These are phyloP conservation scores for Drosophila emarginata DNA, from an alignment of 2,888 invertebrate genomes.

Conservation along the genomic window DNA sequence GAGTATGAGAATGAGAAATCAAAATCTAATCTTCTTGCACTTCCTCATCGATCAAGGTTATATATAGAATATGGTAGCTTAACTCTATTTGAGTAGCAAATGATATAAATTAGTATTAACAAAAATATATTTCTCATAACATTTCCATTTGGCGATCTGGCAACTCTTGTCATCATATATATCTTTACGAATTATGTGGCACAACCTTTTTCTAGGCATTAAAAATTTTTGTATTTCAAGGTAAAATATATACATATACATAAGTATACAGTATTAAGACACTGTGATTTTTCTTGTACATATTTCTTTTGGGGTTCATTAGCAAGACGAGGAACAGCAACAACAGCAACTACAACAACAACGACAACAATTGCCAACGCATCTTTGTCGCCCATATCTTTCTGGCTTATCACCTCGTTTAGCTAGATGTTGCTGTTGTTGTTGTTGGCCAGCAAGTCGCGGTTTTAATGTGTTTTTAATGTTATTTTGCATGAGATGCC, in stretches of 20 bases:
- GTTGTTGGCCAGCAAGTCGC: slow-evolving; percentile 69
- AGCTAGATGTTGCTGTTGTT: slow-evolving; percentile 43
- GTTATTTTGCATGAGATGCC: slow-evolving; percentile 77
- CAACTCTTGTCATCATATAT: not conserved
- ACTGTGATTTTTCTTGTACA: not conserved
- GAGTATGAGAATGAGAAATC: not conserved
- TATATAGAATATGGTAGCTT: not conserved
- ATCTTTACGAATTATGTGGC: not conserved
- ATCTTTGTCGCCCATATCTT: slow-evolving; percentile 51
- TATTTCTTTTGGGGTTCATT: slow-evolving; percentile 8
- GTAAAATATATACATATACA: too few species aligned
- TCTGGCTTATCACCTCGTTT: slow-evolving; percentile 76
- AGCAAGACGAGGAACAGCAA: not conserved
- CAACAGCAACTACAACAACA: not conserved
- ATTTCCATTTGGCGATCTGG: not conserved
- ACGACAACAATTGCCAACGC: slow-evolving; percentile 17
- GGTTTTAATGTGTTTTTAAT: slow-evolving; percentile 78
- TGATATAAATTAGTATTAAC: too few species aligned
- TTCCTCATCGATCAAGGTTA: not conserved
- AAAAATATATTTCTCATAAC: not conserved
- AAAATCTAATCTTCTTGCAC: not conserved
- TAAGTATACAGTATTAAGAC: not conserved
- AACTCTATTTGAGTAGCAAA: too few species aligned
- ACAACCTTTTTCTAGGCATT: too few species aligned
- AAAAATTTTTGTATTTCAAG: not conserved